Evolutionary conservation across 2,797 vertebrate species (phyloP), one percentile per base, ranked within the genome.

Genomic region (Antennarius maculatus): DNA sequence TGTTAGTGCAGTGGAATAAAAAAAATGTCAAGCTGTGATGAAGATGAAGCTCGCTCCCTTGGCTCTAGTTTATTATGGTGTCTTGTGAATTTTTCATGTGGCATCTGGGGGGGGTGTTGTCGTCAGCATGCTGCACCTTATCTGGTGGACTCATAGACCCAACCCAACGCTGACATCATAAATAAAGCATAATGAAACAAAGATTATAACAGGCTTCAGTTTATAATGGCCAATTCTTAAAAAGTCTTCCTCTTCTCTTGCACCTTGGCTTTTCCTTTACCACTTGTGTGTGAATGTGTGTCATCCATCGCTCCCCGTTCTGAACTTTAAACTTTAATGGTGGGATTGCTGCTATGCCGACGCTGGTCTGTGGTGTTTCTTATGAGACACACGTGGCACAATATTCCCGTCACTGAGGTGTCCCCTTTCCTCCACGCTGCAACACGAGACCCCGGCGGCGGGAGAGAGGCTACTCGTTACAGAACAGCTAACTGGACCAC

Each of bases 61-160:
- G 49, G 17, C 18, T 50, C 17, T 27, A 18, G 49, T 51, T 27
- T 14, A 29, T 7, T 2, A 3, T 1, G 31, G 13, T 51, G 49
- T 31, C 71, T 47, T 53, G 79, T 91, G 51, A 85, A 90, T 91
- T 80, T 90, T 90, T 88, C 73, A 92, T 88, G 86, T 55, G 18
- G 31, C 31, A n/a, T 46, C 29, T 68, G 63, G 27, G 61, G 73
- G 23, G 23, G 23, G 23, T 79, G 72, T 86, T 58, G 29, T 28
- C 81, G 68, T 73, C 72, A 62, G 66, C 63, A 63, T 72, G 69
- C 27, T 5, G 4, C 58, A 54, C 66, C 60, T 60, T 58, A 68
- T 74, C 71, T 28, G 6, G 12, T 54, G 69, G 43, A 48, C 50
- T 63, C 10, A 50, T n/a, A 57, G 15, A 58, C 31, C 41, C 28